Evolutionary conservation across 2,113 vertebrate genomes (phyloP).

Genomic region (Megaleporinus macrocephalus): DNA sequence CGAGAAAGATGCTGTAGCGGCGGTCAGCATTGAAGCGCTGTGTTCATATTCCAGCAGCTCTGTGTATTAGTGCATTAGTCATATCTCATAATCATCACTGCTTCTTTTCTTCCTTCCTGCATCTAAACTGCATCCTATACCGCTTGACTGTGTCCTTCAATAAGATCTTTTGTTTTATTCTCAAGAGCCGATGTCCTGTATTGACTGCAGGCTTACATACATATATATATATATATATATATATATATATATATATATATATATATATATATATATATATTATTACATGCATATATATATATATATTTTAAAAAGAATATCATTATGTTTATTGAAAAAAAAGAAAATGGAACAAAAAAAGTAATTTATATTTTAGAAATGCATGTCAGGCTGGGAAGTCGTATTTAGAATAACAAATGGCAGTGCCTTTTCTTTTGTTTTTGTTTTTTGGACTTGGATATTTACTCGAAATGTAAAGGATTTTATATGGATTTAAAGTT

Average conservation of each 20-base stretch:
- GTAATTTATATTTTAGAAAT: slow-evolving; percentile 82
- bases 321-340: slow-evolving; percentile 65
- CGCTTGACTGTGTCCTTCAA: slow-evolving; percentile 71
- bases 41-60: slow-evolving; percentile 65
- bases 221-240: slow-evolving; percentile 73
- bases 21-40: slow-evolving; percentile 55
- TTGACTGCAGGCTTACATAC: slow-evolving; percentile 90
- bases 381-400: slow-evolving; percentile 89
- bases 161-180: slow-evolving; percentile 59
- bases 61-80: slow-evolving; percentile 56
- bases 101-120: slow-evolving; percentile 58
- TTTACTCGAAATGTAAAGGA: slow-evolving; percentile 78
- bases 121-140: slow-evolving; percentile 69
- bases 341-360: slow-evolving; percentile 50
- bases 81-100: slow-evolving; percentile 42
- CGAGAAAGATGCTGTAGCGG: slow-evolving; percentile 59
- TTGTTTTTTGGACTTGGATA: slow-evolving; percentile 74
- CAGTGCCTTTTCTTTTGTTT: slow-evolving; percentile 96
- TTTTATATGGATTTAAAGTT: slow-evolving; percentile 77
- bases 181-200: slow-evolving; percentile 85
- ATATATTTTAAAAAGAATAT: slow-evolving; percentile 77
- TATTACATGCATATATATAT: slow-evolving; percentile 71
- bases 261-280: no score
- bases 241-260: slow-evolving; percentile 78
- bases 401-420: slow-evolving; percentile 88